Conservation (phyloP, 2,888 invertebrate species). For the Oxyteleia sp. region DNA sequence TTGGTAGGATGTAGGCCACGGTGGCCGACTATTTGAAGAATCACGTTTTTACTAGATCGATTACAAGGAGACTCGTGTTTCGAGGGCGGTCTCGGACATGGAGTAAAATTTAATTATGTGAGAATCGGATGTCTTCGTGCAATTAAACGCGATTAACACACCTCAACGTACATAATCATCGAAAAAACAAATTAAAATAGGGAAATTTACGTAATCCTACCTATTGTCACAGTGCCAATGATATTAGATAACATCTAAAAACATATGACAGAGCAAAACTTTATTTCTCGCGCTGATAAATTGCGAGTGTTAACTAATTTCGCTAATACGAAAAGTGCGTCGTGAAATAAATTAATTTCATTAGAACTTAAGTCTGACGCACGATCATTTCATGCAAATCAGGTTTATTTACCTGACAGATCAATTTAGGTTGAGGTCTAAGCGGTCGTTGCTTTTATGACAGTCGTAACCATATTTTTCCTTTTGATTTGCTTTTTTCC, state of each 20-base stretch:
- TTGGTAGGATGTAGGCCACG: constrained; percentile 46
- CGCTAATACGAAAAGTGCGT: not conserved
- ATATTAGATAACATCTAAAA: not conserved
- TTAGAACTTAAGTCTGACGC: constrained; percentile 4
- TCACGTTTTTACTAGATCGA: constrained; percentile 29
- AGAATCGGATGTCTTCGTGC: constrained; percentile 29
- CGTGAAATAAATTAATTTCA: constrained; percentile 16
- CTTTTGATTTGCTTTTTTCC: constrained; percentile 53
- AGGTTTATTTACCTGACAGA: constrained; percentile 15
- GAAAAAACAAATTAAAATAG: not conserved
- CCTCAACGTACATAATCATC: too few relatives aligned
- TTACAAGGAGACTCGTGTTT: constrained; percentile 33
- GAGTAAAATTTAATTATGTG: constrained; percentile 36
- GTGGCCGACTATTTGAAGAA: not conserved
- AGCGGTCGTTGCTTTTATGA: constrained; percentile 57
- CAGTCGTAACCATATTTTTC: constrained; percentile 54
- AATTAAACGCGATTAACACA: constrained; percentile 12
- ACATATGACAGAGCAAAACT: too few relatives aligned
- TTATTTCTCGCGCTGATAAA: not conserved
- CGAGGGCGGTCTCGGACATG: constrained; percentile 3
- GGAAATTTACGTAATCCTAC: constrained; percentile 11
- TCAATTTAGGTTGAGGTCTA: constrained; percentile 72
- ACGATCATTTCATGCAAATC: constrained; percentile 41
- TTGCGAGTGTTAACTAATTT: not conserved
- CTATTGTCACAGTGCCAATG: constrained; percentile 1